These are phyloP conservation scores for Salarias fasciatus DNA, from an alignment of 2,797 vertebrate genomes.

Conservation along the genomic window DNA sequence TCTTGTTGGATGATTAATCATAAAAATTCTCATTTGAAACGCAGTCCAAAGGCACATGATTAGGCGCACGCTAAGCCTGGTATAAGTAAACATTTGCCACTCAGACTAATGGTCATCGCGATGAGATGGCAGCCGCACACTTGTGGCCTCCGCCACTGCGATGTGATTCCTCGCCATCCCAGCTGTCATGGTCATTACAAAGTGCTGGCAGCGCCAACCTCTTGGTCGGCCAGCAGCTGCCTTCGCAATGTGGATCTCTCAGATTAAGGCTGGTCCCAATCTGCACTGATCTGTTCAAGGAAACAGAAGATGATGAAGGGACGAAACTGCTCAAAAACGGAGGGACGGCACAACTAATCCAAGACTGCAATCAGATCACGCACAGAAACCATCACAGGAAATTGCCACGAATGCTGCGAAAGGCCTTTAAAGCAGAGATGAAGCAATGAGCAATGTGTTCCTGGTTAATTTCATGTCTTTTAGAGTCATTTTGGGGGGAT, in stretches of 20 bases:
- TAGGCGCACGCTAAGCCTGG: background rate
- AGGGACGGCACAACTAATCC: slow-evolving; percentile 61
- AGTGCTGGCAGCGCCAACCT: slow-evolving; percentile 58
- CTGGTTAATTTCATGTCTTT: slow-evolving; percentile 48
- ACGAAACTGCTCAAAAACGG: slow-evolving; percentile 48
- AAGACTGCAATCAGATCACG: slow-evolving; percentile 35
- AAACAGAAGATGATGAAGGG: slow-evolving; percentile 57
- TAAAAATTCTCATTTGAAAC: background rate
- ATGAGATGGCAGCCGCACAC: slow-evolving; percentile 28
- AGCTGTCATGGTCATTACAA: slow-evolving; percentile 70
- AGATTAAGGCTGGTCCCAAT: slow-evolving; percentile 75
- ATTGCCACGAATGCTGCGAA: slow-evolving; percentile 38
- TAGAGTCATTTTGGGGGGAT: slow-evolving; percentile 25
- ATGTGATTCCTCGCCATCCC: slow-evolving; percentile 38
- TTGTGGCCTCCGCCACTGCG: slow-evolving; percentile 32
- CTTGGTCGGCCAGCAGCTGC: slow-evolving; percentile 65
- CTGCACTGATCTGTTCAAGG: slow-evolving; percentile 67
- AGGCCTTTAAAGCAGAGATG: slow-evolving; percentile 14
- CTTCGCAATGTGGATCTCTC: slow-evolving; percentile 57
- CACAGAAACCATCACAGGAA: slow-evolving; percentile 43
- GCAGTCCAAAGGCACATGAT: too few species aligned
- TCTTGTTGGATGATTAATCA: background rate
- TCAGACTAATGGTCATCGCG: slow-evolving; percentile 6
- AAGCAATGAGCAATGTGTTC: slow-evolving; percentile 45
- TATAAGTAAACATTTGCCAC: slow-evolving; percentile 10